Conservation (phyloP, 2,888 invertebrate species). For the Trachelus stipa region DNA sequence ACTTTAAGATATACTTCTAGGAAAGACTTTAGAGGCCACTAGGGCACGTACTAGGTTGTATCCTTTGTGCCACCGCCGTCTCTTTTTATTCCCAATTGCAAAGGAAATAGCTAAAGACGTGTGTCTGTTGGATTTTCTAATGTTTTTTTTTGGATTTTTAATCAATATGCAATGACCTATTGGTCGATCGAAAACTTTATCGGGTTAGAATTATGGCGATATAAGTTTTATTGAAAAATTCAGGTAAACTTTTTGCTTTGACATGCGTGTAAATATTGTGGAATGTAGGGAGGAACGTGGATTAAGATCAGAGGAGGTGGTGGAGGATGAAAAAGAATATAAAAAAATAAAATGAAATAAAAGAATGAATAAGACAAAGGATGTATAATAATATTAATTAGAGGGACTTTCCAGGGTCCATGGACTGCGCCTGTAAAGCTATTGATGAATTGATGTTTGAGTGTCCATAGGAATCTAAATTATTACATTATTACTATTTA, state of each 20-base stretch:
- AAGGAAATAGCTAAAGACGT: not conserved
- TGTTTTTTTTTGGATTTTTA: not conserved
- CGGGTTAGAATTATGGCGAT: not conserved
- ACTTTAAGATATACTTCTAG: not conserved
- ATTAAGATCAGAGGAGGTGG: not conserved
- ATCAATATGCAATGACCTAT: not conserved
- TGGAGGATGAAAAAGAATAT: not conserved
- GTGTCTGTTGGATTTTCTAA: not conserved
- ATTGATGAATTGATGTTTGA: not conserved
- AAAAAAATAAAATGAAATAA: not conserved
- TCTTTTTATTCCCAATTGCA: not conserved
- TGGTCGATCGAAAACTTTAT: not conserved
- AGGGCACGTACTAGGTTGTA: not conserved
- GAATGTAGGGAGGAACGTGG: not conserved
- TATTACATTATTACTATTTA: constrained; percentile 34
- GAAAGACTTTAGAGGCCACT: not conserved
- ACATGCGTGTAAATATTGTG: not conserved
- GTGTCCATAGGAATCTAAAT: constrained; percentile 17
- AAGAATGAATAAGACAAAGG: not conserved
- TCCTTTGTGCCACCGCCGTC: not conserved
- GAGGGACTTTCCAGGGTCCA: not conserved
- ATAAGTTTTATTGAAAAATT: not conserved
- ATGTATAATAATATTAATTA: not conserved
- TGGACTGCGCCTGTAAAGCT: not conserved
- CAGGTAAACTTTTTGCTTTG: not conserved